phyloP scores from a whole-genome alignment of 2,113 vertebrate species.

The Siniperca knerii region DNA sequence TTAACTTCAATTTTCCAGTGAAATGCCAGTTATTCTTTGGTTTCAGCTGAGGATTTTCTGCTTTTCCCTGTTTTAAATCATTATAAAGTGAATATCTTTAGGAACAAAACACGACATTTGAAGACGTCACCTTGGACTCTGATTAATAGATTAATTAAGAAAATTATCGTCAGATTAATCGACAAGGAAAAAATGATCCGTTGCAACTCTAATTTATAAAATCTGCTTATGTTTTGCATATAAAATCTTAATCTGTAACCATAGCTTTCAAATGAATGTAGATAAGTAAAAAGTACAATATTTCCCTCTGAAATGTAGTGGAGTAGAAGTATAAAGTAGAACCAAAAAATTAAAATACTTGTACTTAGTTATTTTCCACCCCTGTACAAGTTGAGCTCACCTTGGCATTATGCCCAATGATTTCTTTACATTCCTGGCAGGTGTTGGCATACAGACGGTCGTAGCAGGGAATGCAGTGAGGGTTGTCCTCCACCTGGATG shows the following conservation, averaged over 20 bases:
- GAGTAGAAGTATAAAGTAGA: background rate
- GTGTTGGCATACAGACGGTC: conserved; percentile 93
- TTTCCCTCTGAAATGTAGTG: background rate
- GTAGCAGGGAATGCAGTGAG: conserved; percentile 96
- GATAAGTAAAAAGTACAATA: background rate
- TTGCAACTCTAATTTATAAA: background rate
- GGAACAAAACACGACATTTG: background rate
- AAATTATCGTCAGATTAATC: background rate
- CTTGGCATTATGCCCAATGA: conserved; percentile 92
- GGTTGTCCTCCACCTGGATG: conserved; percentile 91
- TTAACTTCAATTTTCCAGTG: background rate
- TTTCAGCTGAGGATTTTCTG: background rate
- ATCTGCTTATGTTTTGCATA: background rate
- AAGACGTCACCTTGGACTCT: no score
- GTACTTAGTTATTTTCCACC: background rate
- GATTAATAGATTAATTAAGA: background rate
- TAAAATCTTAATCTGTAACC: background rate
- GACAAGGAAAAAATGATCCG: no score
- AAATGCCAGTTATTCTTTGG: background rate
- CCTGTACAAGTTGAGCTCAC: conserved; percentile 78
- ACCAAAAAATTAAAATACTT: background rate
- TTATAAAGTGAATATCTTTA: background rate
- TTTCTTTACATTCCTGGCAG: conserved; percentile 93
- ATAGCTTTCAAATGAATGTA: background rate
- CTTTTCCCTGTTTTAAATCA: background rate